Evolutionary conservation across 1,140 invertebrate genomes (phyloP).

Genomic region (Tenebrio molitor): DNA sequence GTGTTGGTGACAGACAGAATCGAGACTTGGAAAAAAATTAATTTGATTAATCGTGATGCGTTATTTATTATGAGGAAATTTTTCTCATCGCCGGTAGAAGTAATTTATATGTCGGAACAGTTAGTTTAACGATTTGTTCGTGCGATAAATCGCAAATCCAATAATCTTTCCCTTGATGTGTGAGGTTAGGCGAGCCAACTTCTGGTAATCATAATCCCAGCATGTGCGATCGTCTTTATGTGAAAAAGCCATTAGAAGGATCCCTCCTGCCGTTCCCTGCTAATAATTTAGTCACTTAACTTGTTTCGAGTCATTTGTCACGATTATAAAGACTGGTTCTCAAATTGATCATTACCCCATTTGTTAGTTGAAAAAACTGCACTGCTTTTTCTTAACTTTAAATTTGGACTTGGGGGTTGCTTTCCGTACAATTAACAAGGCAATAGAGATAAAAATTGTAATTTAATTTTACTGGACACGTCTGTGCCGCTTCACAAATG

Average conservation of each 20-base stretch:
- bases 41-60: no score
- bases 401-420: no score
- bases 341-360: slow-evolving; percentile 23
- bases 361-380: no score
- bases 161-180: not conserved
- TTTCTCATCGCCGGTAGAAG: no score
- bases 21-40: no score
- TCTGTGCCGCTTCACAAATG: no score
- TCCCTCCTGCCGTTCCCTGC: slow-evolving; percentile 33
- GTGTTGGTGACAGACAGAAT: no score
- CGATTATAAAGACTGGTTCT: slow-evolving; percentile 32
- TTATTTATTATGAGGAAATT: no score
- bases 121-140: not conserved
- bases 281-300: slow-evolving; percentile 40
- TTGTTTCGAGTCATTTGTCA: slow-evolving; percentile 29
- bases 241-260: slow-evolving; percentile 30
- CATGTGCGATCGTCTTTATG: slow-evolving; percentile 6
- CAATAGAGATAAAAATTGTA: no score
- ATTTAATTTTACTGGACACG: no score
- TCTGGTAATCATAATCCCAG: slow-evolving; percentile 36
- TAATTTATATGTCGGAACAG: not conserved
- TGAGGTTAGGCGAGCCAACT: slow-evolving; percentile 22
- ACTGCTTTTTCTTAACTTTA: no score
- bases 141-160: slow-evolving; percentile 16
- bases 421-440: no score